phyloP scores from a whole-genome alignment of 2,797 vertebrate species.

The Capromys pilorides region DNA sequence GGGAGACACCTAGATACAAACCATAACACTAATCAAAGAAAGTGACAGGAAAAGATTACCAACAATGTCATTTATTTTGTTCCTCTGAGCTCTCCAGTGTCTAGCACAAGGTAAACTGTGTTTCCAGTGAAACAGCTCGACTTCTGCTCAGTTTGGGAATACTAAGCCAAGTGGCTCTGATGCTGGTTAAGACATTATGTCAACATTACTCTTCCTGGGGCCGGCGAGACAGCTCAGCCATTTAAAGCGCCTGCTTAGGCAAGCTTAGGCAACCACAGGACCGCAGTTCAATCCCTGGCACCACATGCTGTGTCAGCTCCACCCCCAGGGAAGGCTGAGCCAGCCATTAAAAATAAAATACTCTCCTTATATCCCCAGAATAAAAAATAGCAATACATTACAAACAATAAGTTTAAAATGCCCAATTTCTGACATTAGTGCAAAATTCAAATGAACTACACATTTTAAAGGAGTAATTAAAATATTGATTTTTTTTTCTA shows the following conservation, averaged over 20 bases:
- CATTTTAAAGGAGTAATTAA: neutral
- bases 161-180: neutral
- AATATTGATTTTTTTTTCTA: neutral
- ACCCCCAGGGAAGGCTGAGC: no score
- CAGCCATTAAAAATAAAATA: no score
- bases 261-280: no score
- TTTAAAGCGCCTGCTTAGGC: no score
- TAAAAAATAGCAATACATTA: constrained; percentile 21
- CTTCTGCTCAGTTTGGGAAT: neutral
- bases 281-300: no score
- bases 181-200: neutral
- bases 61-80: neutral
- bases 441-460: constrained; percentile 40
- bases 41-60: constrained; percentile 44
- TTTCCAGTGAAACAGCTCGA: neutral
- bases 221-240: no score
- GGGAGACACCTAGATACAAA: no score
- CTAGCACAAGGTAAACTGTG: neutral
- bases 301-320: no score
- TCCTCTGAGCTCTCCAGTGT: constrained; percentile 19
- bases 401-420: neutral
- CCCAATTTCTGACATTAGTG: constrained; percentile 22
- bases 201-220: constrained; percentile 13
- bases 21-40: neutral
- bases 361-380: constrained; percentile 16